Evolutionary conservation across 2,113 vertebrate genomes (phyloP), one percentile per base, ranked within the genome.

Genomic region (Leucosticte australis): DNA sequence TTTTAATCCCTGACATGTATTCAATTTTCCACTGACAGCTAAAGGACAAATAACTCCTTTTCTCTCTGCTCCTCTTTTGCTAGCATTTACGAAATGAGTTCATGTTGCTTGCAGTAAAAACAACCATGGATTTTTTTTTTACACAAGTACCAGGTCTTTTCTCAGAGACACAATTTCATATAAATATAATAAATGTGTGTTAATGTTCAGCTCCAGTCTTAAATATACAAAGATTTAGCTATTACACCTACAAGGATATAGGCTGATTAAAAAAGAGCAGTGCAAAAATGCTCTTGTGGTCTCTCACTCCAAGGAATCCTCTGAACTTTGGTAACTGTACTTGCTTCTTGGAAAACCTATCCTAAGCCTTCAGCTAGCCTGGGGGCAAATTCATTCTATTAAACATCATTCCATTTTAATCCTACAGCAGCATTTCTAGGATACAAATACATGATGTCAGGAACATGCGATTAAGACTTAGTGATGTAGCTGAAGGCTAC

Each of bases 1-100:
- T 93, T 95, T 96, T 88, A 95, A 94, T 90, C 85, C 68, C 79
- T 89, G 87, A 95, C 49, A 89, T 59, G 53, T 41, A 94, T 90
- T 96, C 90, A 57, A 71, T 93, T 96, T 95, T 94, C 84, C 84
- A 91, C 46, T 64, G 60, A 95, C 83, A 96, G 70, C 76, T 73
- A 56, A 88, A 91, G 47, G 78, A 91, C 84, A 95, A 87, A 65
- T 46, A 92, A 77, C 15, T 73, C 18, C 52, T 63, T 85, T 87
- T 60, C 44, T 79, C n/a, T 87, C 39, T 81, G 53, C 53, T 89
- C n/a, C 62, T 56, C 5, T 85, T 95, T 60, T 44, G 31, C 74
- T 63, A 17, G 37, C 46, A 67, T 33, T 80, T 85, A 69, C 14
- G 50, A 55, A 84, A 87, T 14, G 23, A 74, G 46, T 75, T 83